Evolutionary conservation across 1,140 invertebrate species (phyloP).

Genomic region (Helicorthomorpha holstii): DNA sequence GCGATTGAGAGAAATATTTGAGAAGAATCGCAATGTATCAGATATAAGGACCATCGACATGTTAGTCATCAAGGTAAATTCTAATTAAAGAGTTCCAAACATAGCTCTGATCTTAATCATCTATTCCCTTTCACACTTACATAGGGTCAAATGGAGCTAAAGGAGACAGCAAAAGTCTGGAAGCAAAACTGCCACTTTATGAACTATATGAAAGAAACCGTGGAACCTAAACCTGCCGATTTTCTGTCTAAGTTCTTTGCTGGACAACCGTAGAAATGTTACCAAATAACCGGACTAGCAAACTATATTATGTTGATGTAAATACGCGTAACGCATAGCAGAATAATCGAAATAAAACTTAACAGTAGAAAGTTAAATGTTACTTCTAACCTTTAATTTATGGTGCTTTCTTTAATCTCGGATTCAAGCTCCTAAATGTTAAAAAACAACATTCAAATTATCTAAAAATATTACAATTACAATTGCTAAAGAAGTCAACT

Average conservation of each 20-base stretch:
- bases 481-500: too few relatives aligned
- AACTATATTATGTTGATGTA: too few relatives aligned
- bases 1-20: conserved; percentile 61
- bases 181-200: conserved; percentile 74
- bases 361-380: too few relatives aligned
- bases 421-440: too few relatives aligned
- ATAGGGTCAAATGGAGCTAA: conserved; percentile 85
- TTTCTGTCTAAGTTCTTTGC: conserved; percentile 82
- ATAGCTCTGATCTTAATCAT: background rate
- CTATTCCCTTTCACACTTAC: background rate
- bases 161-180: conserved; percentile 67
- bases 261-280: conserved; percentile 24
- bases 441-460: too few relatives aligned
- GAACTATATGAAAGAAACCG: conserved; percentile 67
- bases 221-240: conserved; percentile 65
- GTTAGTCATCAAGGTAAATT: conserved; percentile 67
- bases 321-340: too few relatives aligned
- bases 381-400: too few relatives aligned
- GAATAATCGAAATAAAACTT: background rate
- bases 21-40: conserved; percentile 49
- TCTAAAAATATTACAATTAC: too few relatives aligned
- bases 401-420: too few relatives aligned
- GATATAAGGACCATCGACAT: conserved; percentile 79
- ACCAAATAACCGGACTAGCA: background rate
- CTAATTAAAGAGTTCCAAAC: too few relatives aligned